Percentiles rank a stretch among this genome's conserved stretches.
Evolutionary conservation across 2,888 invertebrate genomes (phyloP).

Genomic region (Eretmocerus hayati): DNA sequence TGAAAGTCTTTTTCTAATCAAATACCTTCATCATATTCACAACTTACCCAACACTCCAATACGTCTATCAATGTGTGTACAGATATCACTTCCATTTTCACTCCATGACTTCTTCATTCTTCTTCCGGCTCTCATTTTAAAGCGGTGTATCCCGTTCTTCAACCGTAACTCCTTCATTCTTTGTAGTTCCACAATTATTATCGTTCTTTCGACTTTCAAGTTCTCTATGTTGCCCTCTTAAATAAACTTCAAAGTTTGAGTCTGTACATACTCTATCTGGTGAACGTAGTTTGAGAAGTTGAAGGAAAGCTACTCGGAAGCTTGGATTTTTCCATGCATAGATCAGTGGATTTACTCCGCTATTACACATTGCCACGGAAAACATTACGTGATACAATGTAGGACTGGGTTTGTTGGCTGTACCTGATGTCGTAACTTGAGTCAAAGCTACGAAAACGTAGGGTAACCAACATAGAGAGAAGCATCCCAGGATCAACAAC

Average conservation of each 20-base stretch:
- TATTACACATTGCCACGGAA: constrained; percentile 71
- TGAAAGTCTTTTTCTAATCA: too few relatives aligned
- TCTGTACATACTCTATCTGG: constrained; percentile 55
- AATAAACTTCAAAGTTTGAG: constrained; percentile 34
- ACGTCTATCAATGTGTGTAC: too few relatives aligned
- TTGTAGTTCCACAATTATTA: too few relatives aligned
- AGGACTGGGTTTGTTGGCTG: constrained; percentile 47
- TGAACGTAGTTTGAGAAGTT: constrained; percentile 59
- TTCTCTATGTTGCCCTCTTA: constrained; percentile 27
- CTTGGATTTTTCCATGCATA: constrained; percentile 81
- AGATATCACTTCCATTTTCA: too few relatives aligned
- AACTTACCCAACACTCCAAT: too few relatives aligned
- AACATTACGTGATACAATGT: constrained; percentile 60
- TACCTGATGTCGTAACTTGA: constrained; percentile 53
- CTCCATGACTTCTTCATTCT: too few relatives aligned
- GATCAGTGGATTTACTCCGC: constrained; percentile 73
- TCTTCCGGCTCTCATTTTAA: too few relatives aligned
- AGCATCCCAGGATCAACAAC: constrained; percentile 69
- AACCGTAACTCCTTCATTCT: too few relatives aligned
- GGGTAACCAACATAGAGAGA: constrained; percentile 76
- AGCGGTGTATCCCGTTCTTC: too few relatives aligned
- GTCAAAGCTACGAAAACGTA: constrained; percentile 64
- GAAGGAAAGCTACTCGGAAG: constrained; percentile 66
- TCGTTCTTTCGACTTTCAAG: constrained; percentile 21
- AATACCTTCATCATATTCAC: too few relatives aligned